These are phyloP conservation scores for Drosophila monieri DNA, from an alignment of 2,888 invertebrate species.

Conservation along the genomic window DNA sequence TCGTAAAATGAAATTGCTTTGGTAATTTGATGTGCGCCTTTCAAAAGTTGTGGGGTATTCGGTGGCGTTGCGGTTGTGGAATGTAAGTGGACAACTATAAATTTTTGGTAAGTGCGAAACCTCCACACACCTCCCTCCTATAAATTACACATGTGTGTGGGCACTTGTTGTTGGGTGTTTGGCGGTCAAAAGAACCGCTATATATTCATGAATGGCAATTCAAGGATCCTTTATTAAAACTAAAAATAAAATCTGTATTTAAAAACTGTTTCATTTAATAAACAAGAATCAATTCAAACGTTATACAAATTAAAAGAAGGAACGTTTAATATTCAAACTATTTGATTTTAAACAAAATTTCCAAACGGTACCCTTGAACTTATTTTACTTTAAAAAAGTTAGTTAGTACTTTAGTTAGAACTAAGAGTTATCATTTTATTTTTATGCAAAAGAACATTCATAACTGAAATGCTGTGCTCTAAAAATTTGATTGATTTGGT, in stretches of 20 bases:
- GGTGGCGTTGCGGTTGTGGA: constrained; percentile 15
- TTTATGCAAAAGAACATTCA: too few species aligned
- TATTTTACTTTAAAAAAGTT: too few species aligned
- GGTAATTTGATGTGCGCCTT: constrained; percentile 22
- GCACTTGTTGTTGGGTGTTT: background rate
- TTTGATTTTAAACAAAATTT: background rate
- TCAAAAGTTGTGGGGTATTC: constrained; percentile 10
- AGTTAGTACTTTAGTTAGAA: too few species aligned
- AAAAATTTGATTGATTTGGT: constrained; percentile 5
- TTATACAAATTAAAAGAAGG: background rate
- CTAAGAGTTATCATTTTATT: too few species aligned
- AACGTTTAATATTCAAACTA: background rate
- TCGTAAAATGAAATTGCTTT: constrained; percentile 41
- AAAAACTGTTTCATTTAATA: background rate
- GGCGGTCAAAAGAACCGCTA: background rate
- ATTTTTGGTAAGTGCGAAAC: background rate
- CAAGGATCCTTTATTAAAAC: background rate
- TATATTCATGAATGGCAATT: background rate
- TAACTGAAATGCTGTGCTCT: too few species aligned
- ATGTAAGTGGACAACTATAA: constrained; percentile 3
- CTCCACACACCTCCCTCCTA: background rate
- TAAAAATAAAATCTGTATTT: background rate
- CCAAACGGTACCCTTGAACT: too few species aligned
- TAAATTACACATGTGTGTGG: constrained; percentile 11
- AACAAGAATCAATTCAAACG: background rate